These are phyloP conservation scores for Monodelphis domestica DNA, from an alignment of 2,797 vertebrate species.

Conservation along the genomic window DNA sequence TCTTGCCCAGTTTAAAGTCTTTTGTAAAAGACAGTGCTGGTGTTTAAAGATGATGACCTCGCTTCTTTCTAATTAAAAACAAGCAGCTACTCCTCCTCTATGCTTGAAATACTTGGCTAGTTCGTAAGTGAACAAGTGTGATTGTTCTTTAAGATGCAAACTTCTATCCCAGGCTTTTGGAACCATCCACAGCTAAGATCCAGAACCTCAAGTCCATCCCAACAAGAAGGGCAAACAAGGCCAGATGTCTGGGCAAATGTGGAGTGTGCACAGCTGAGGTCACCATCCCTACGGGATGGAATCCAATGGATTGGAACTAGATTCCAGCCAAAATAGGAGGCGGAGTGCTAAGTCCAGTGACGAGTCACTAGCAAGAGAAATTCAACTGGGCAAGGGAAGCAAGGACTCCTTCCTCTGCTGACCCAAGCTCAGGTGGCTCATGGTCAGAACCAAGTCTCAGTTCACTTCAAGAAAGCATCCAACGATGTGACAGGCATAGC, in stretches of 20 bases:
- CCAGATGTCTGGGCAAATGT: background rate
- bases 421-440: background rate
- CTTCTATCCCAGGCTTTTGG: slow-evolving; percentile 36
- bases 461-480: background rate
- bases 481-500: background rate
- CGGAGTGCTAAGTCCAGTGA: too few relatives aligned
- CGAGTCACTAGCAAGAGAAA: background rate
- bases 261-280: too few relatives aligned
- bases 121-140: slow-evolving; percentile 21
- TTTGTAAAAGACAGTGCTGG: background rate
- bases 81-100: background rate
- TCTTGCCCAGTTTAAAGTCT: slow-evolving; percentile 7
- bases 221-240: slow-evolving; percentile 21
- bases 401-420: slow-evolving; percentile 25
- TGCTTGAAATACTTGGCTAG: slow-evolving; percentile 52
- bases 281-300: too few relatives aligned
- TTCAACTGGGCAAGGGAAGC: background rate
- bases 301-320: too few relatives aligned
- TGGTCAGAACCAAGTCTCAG: slow-evolving; percentile 26
- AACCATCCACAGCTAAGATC: background rate
- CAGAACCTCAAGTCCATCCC: slow-evolving; percentile 13
- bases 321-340: too few relatives aligned
- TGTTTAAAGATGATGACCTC: slow-evolving; percentile 27
- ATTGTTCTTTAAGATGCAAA: slow-evolving; percentile 52
- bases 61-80: slow-evolving; percentile 39